phyloP scores from a whole-genome alignment of 2,888 invertebrate genomes.

The Brachyopa scutellaris region DNA sequence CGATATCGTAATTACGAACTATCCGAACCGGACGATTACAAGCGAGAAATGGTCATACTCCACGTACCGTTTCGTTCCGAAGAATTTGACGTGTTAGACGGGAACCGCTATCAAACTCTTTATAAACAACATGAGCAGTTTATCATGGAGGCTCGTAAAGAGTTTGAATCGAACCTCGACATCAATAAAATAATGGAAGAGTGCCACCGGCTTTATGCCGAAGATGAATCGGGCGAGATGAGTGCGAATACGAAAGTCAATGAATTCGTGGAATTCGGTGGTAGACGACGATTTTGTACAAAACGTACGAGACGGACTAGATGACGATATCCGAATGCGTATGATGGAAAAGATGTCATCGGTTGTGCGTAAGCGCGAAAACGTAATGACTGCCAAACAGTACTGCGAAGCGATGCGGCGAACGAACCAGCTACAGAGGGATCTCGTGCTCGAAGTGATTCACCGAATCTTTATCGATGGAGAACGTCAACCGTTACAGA shows the following conservation, averaged over 20 bases:
- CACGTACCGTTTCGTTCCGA: too few relatives aligned
- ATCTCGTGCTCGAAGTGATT: background rate
- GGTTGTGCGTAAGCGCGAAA: background rate
- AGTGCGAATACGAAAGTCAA: too few relatives aligned
- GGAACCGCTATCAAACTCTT: background rate
- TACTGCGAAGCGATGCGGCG: background rate
- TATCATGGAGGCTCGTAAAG: background rate
- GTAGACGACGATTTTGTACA: background rate
- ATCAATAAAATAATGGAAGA: background rate
- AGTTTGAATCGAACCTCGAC: background rate
- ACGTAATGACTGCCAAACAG: background rate
- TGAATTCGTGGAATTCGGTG: too few relatives aligned
- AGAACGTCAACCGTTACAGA: slow-evolving; percentile 9
- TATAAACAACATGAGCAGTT: background rate
- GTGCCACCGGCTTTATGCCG: background rate
- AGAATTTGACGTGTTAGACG: too few relatives aligned
- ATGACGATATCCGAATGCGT: background rate
- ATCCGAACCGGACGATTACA: slow-evolving; percentile 9
- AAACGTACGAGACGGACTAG: background rate
- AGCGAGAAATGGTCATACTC: slow-evolving; percentile 49
- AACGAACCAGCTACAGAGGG: background rate
- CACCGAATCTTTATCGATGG: background rate
- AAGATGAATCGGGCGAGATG: too few relatives aligned
- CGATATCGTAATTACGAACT: slow-evolving; percentile 40
- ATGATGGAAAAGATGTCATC: background rate